phyloP scores from a whole-genome alignment of 2,113 vertebrate species.

The Dicerorhinus sumatrensis region DNA sequence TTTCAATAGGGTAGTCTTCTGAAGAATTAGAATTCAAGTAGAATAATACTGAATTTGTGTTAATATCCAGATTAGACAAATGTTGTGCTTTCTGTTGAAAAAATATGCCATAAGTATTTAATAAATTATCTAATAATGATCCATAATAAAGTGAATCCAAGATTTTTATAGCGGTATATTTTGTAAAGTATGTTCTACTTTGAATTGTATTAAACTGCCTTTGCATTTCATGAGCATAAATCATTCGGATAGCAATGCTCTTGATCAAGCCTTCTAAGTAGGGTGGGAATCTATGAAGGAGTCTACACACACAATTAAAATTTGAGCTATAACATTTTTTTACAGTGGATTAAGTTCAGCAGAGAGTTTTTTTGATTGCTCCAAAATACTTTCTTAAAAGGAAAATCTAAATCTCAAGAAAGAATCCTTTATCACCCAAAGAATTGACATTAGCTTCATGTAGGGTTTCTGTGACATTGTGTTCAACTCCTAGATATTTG shows the following conservation, averaged over 20 bases:
- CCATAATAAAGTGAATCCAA: not conserved
- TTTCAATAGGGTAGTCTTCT: not conserved
- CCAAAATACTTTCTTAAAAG: slow-evolving; percentile 13
- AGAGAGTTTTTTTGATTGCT: not conserved
- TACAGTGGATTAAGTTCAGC: not conserved
- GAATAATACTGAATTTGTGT: slow-evolving; percentile 35
- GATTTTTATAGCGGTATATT: slow-evolving; percentile 28
- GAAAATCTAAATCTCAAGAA: slow-evolving; percentile 31
- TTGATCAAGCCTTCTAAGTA: not conserved
- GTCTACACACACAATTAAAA: not conserved
- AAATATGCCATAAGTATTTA: not conserved
- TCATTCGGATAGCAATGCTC: not conserved
- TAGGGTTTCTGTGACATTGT: slow-evolving; percentile 9
- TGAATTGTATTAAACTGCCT: not conserved
- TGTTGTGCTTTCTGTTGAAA: not conserved
- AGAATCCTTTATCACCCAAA: not conserved
- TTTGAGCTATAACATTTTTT: not conserved
- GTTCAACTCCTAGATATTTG: not conserved
- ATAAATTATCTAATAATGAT: not conserved
- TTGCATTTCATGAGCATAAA: not conserved
- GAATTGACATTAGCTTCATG: not conserved
- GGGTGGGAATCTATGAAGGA: not conserved
- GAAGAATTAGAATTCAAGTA: slow-evolving; percentile 37
- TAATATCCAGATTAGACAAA: not conserved
- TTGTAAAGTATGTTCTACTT: slow-evolving; percentile 40